Evolutionary conservation across 2,888 invertebrate genomes (phyloP), one percentile per base, ranked within the genome.

Genomic region (Lobophora halterata): DNA sequence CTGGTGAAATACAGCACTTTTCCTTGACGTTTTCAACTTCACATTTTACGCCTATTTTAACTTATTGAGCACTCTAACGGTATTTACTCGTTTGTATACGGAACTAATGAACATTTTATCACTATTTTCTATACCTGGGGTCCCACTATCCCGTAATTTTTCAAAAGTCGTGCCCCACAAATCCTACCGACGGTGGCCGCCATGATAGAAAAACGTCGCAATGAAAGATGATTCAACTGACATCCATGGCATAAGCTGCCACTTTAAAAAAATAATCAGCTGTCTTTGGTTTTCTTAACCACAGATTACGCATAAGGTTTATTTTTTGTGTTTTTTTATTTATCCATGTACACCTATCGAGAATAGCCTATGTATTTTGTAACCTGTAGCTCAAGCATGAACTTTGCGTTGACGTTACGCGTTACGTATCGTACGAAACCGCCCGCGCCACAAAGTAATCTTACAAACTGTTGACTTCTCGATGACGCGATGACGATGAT

Each of bases 141-240:
- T 69, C 91, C 80, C 72, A 91, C 83, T 71, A 91, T 88, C 82
- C 91, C 91, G 86, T 89, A 90, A 65, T 91, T 89, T 91, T 93
- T 95, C 73, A 95, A 90, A 85, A 95, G 91, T 82, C 93, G 91
- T 79, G 93, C 92, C 88, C 93, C 93, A 89, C 92, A 94, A 91
- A 95, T 92, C 89, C 95, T 92, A 89, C 94, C 93, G 83, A 95
- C 92, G 82, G 92, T 91, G 87, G 94, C 94, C 91, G 95, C 95
- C 95, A 95, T 95, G 90, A 91, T 94, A 90, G 89, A 71, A 80
- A 85, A 85, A 82, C 85, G 82, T 81, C 82, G 78, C 62, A 76
- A 70, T 75, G 80, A 82, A 75, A 71, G 76, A 71, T 65, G 60
- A 71, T 65, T 59, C 58, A 52, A 69, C 54, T 81, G 85, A 81